Evolutionary conservation across 2,113 vertebrate genomes (phyloP).

Genomic region (Lanius collurio): DNA sequence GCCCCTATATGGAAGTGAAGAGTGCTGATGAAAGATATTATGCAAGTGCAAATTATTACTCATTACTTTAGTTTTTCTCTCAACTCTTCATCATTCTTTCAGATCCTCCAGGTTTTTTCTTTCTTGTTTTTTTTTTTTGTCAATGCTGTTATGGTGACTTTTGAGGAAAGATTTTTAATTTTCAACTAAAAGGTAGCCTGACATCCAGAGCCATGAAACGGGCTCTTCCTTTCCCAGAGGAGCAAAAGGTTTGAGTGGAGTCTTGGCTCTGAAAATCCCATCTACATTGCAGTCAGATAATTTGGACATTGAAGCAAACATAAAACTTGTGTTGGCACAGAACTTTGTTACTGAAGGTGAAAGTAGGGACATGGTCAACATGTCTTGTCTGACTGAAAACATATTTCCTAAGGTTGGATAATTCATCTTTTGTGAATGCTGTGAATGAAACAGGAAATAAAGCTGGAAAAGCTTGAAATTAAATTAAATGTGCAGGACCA

Average conservation of each 20-base stretch:
- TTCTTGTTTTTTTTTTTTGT: neutral
- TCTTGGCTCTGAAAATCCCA: neutral
- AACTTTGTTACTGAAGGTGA: neutral
- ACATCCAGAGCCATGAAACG: neutral
- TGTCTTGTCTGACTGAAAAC: neutral
- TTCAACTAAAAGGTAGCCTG: neutral
- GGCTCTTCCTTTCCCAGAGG: neutral
- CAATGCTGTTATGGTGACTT: neutral
- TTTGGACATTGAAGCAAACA: neutral
- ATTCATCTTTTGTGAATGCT: neutral
- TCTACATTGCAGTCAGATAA: neutral
- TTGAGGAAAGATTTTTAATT: neutral
- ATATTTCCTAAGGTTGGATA: neutral
- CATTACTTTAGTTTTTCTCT: neutral
- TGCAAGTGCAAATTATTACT: neutral
- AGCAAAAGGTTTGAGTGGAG: neutral
- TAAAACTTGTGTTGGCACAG: neutral
- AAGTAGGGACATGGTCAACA: neutral
- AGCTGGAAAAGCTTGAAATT: neutral
- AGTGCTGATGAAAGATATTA: neutral
- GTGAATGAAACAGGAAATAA: conserved; percentile 11
- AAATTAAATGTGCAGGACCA: neutral
- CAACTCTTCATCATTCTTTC: neutral
- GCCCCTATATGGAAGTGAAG: neutral
- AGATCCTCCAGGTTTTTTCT: neutral